Base-by-base conservation (phyloP, 2,888 invertebrate genomes). In the Eustalomyia histrio region DNA sequence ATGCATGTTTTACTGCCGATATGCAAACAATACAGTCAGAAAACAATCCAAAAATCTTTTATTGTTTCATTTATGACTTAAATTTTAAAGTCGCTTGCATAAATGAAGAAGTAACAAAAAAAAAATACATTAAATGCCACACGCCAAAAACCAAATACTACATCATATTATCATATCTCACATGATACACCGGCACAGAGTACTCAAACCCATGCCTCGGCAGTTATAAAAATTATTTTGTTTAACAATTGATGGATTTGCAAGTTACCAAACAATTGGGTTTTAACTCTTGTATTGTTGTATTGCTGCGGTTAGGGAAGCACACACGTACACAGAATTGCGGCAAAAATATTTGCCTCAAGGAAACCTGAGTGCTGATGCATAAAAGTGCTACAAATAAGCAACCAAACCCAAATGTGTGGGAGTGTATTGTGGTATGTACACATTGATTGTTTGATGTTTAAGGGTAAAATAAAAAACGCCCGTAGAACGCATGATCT, bases 11-110 rank as follows among this genome's bases (percentile, higher is more conserved):
- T 53, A 53, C 35, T 24, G 4, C 8, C 24, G 63, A 60, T 68
- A 67, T 47, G 29, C 57, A 61, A 73, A 72, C 65, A 73, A 65
- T 60, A 17, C 61, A 39, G 10, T 7, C 29, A 29, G 29, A 29
- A 29, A 29, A 29, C 68, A 80, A 80, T 72, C 60, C 64, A 76
- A 76, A 80, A 83, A 81, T 83, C 83, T 78, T 69, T 69, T 73
- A 83, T 83, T 83, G 83, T 83, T 83, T 67, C 69, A 60, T 65
- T 61, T 64, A 72, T 78, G 80, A 78, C 69, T 82, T 81, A 64
- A 60, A 76, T 80, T 80, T 80, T 69, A 72, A 75, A 80, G 57
- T 67, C 67, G 61, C 16, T 63, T 10, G 21, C 5, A 29, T 24
- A 14, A 57, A 55, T 53, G 52, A 55, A 50, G n/a, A 47, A 47